Percentiles rank a stretch among this genome's conserved stretches.
Conservation (phyloP, 2,113 vertebrate genomes). For the Menidia beryllina region DNA sequence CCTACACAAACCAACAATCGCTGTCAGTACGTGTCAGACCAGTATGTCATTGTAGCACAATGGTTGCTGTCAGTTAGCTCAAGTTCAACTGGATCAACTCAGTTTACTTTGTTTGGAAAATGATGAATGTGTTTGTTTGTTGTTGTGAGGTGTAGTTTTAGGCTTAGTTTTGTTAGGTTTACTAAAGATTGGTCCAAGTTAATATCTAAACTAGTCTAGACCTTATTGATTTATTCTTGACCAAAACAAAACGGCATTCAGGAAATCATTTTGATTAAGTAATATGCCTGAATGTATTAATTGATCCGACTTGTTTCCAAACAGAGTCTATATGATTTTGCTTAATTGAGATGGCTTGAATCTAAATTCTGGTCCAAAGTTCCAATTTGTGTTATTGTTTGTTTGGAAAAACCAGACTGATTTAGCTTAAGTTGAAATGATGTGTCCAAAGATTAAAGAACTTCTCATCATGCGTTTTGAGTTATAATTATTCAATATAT, state of each 20-base stretch:
- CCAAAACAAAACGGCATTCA: not conserved
- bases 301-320: too few relatives aligned
- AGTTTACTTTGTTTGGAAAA: slow-evolving; percentile 17
- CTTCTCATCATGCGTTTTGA: too few relatives aligned
- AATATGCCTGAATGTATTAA: too few relatives aligned
- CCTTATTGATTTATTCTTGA: not conserved
- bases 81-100: slow-evolving; percentile 57
- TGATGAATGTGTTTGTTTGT: slow-evolving; percentile 51
- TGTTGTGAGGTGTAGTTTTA: slow-evolving; percentile 22
- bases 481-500: too few relatives aligned
- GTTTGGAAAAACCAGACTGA: too few relatives aligned
- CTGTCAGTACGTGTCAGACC: slow-evolving; percentile 63
- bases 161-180: slow-evolving; percentile 1
- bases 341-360: too few relatives aligned
- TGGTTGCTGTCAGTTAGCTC: slow-evolving; percentile 57
- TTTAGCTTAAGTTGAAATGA: too few relatives aligned
- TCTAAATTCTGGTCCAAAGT: too few relatives aligned
- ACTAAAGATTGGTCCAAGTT: not conserved
- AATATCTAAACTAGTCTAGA: not conserved
- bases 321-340: too few relatives aligned
- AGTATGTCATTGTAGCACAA: slow-evolving; percentile 50
- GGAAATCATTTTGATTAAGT: too few relatives aligned
- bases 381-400: too few relatives aligned
- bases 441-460: too few relatives aligned
- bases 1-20: slow-evolving; percentile 61